A percentile compares a stretch with the other conserved stretches of the same genome.
Evolutionary conservation across 2,113 vertebrate genomes (phyloP).

Genomic region (Bettongia penicillata): DNA sequence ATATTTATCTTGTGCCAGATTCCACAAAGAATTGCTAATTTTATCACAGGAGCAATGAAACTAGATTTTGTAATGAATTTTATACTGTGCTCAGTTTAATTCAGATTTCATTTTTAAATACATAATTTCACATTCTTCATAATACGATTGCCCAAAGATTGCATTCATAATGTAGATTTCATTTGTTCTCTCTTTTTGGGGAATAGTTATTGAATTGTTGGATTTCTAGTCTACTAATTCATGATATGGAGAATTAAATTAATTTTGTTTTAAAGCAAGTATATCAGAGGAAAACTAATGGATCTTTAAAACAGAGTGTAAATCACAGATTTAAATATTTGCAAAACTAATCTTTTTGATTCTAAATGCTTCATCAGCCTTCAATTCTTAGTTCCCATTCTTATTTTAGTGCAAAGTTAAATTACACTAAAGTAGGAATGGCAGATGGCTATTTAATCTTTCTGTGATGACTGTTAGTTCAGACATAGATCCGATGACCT

Average conservation of each 20-base stretch:
- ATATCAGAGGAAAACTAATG: background rate
- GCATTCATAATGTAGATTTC: background rate
- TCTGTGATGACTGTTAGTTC: background rate
- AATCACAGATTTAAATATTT: background rate
- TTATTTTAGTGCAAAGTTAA: background rate
- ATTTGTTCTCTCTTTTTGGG: background rate
- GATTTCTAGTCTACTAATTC: background rate
- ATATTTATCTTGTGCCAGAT: background rate
- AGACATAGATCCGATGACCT: background rate
- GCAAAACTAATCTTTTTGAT: background rate
- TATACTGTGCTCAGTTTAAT: background rate
- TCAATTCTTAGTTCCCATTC: background rate
- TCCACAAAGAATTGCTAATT: background rate
- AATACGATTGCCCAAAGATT: background rate
- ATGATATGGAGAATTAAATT: background rate
- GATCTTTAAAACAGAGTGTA: background rate
- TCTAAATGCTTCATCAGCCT: background rate
- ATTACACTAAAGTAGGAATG: background rate
- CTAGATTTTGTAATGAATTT: background rate
- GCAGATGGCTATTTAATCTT: background rate
- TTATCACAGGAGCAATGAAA: background rate
- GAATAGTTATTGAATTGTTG: background rate
- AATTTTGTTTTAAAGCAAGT: background rate
- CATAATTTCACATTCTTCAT: background rate
- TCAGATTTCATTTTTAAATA: background rate